Evolutionary conservation across 2,797 vertebrate genomes (phyloP).

Genomic region (Cyclopterus lumpus): DNA sequence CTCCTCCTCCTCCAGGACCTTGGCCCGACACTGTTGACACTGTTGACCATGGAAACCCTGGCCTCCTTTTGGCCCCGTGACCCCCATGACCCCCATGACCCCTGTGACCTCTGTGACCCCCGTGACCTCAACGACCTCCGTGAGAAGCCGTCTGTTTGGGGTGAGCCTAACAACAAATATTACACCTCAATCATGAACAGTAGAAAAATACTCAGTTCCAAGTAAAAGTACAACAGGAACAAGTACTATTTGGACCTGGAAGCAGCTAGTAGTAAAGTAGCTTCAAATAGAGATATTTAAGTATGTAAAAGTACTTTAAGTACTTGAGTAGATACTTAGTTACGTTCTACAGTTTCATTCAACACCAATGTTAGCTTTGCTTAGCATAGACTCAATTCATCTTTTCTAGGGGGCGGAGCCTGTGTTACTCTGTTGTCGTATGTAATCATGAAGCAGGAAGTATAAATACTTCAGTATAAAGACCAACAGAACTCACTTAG

Average conservation of each 20-base stretch:
- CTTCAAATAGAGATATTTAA: no score
- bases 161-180: conserved; percentile 37
- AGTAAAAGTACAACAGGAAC: not conserved
- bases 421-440: no score
- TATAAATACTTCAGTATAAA: no score
- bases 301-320: no score
- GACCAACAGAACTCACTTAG: no score
- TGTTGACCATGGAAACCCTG: conserved; percentile 91
- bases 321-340: not conserved
- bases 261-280: not conserved
- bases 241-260: not conserved
- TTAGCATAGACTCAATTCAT: not conserved
- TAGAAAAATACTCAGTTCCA: no score
- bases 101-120: conserved; percentile 80
- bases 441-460: no score
- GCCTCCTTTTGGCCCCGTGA: conserved; percentile 86
- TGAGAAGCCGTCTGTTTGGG: conserved; percentile 47
- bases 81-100: conserved; percentile 84
- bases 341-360: no score
- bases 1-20: conserved; percentile 46
- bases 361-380: no score
- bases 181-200: no score
- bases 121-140: no score
- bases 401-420: no score
- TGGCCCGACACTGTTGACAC: conserved; percentile 78